Percentiles rank a stretch among this genome's conserved stretches.
phyloP scores from a whole-genome alignment of 1,140 invertebrate genomes.

The Camponotus pennsylvanicus region DNA sequence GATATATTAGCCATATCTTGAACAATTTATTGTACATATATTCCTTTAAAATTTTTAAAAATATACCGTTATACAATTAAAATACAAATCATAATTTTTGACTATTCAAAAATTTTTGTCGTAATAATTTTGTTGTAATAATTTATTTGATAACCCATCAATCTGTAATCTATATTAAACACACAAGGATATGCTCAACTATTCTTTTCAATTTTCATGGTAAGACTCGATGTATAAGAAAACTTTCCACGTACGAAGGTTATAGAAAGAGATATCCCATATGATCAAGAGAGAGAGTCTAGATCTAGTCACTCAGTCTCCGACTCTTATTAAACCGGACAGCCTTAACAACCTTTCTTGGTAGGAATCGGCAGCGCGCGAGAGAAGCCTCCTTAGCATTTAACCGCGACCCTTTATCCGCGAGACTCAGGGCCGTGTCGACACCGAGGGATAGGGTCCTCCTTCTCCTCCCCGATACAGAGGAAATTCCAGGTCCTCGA shows the following conservation, averaged over 20 bases:
- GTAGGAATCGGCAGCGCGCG: conserved; percentile 29
- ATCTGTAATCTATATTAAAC: not conserved
- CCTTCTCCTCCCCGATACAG: conserved; percentile 29
- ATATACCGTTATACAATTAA: not conserved
- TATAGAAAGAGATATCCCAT: not conserved
- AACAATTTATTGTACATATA: not conserved
- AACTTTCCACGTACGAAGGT: not conserved
- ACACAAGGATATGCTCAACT: not conserved
- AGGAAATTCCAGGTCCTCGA: conserved; percentile 77
- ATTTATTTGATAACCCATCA: not conserved
- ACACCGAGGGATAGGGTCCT: conserved; percentile 42
- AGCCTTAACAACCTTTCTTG: conserved; percentile 35
- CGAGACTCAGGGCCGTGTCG: conserved; percentile 68
- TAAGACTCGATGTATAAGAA: not conserved
- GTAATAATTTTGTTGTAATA: not conserved
- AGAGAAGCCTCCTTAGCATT: conserved; percentile 62
- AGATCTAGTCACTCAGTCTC: not conserved
- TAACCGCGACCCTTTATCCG: conserved; percentile 72
- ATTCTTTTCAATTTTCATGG: not conserved
- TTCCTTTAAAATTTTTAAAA: not conserved
- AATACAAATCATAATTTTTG: not conserved
- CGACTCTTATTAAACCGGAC: conserved; percentile 26
- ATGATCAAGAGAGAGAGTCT: not conserved
- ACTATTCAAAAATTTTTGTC: not conserved
- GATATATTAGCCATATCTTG: not conserved